Evolutionary conservation across 2,888 invertebrate species (phyloP).

Genomic region (Cheilosia pagana): DNA sequence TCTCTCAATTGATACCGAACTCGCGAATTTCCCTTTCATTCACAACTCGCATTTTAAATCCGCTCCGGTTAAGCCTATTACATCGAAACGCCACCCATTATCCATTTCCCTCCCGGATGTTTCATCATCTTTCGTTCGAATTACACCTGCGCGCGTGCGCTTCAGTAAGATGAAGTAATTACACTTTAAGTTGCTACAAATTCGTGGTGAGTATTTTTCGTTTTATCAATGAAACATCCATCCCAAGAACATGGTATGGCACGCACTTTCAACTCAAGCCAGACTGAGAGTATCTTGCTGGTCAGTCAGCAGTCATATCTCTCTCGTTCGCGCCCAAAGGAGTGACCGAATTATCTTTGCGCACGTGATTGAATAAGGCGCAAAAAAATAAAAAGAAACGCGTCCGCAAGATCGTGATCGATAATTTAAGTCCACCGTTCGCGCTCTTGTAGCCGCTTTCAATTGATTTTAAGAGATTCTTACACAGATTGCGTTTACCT

Average conservation of each 20-base stretch:
- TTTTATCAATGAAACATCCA: conserved; percentile 65
- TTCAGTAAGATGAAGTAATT: conserved; percentile 63
- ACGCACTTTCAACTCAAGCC: conserved; percentile 63
- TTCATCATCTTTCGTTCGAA: conserved; percentile 46
- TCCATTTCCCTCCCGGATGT: conserved; percentile 58
- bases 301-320: conserved; percentile 45
- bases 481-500: conserved; percentile 69
- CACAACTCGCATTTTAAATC: conserved; percentile 45
- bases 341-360: conserved; percentile 65
- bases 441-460: conserved; percentile 63
- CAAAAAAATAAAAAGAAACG: conserved; percentile 19
- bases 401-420: conserved; percentile 70
- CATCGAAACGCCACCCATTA: conserved; percentile 58
- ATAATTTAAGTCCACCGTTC: conserved; percentile 70
- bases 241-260: conserved; percentile 47
- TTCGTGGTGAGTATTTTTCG: conserved; percentile 57
- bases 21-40: conserved; percentile 47
- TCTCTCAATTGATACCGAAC: background rate
- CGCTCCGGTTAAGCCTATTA: conserved; percentile 54
- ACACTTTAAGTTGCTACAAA: conserved; percentile 68
- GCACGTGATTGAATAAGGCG: conserved; percentile 68
- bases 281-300: background rate
- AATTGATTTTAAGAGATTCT: conserved; percentile 74
- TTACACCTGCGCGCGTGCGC: conserved; percentile 40
- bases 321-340: conserved; percentile 48